These are phyloP conservation scores for Ispidina picta DNA, from an alignment of 2,797 vertebrate genomes.

Conservation along the genomic window DNA sequence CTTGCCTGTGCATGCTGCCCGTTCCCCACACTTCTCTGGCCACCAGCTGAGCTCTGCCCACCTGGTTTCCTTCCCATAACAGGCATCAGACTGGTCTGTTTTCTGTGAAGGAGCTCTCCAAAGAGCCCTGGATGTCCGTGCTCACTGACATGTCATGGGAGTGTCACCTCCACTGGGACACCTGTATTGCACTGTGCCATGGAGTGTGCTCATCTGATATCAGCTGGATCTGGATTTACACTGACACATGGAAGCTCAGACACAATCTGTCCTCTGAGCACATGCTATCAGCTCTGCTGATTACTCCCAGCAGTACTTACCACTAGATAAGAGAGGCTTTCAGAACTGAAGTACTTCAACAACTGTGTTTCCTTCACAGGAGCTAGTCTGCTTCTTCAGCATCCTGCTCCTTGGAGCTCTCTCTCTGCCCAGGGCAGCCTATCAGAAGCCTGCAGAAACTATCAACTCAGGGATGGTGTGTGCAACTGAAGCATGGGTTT, in stretches of 20 bases:
- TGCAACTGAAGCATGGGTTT: conserved; percentile 22
- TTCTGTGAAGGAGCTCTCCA: background rate
- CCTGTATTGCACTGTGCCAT: background rate
- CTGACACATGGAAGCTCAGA: background rate
- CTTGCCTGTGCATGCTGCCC: background rate
- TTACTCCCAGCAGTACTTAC: conserved; percentile 38
- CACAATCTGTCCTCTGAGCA: background rate
- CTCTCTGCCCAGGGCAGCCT: background rate
- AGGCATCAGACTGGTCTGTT: background rate
- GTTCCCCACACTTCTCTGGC: background rate
- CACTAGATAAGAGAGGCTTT: conserved; percentile 26
- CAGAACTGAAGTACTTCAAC: conserved; percentile 51
- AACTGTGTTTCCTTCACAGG: conserved; percentile 21
- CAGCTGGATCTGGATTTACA: background rate
- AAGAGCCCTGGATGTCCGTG: background rate
- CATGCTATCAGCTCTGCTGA: conserved; percentile 1
- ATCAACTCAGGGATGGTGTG: background rate
- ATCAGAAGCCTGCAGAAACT: conserved; percentile 8
- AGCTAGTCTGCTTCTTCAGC: conserved; percentile 21
- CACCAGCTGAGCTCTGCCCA: background rate
- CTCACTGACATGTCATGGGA: background rate
- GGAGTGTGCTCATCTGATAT: background rate
- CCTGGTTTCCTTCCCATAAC: background rate
- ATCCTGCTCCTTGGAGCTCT: conserved; percentile 7
- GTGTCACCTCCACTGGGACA: background rate